phyloP scores from a whole-genome alignment of 2,113 vertebrate genomes.

The Pogona vitticeps region DNA sequence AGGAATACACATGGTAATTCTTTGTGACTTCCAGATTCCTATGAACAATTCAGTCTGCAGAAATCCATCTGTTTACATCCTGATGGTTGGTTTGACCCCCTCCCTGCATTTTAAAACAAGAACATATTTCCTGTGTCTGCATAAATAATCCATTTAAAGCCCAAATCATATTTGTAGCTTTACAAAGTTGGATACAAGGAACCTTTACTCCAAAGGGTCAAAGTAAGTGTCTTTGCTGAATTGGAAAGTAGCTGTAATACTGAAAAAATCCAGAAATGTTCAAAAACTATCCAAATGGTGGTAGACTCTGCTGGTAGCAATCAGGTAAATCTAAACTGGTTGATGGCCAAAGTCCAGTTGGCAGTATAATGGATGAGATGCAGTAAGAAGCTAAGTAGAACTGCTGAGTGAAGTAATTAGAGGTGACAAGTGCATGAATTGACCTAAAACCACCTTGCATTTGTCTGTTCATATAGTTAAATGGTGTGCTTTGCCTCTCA shows the following conservation, averaged over 20 bases:
- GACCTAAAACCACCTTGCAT: conserved; percentile 49
- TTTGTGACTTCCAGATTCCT: conserved; percentile 12
- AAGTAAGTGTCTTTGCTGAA: not conserved
- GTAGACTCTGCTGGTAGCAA: conserved; percentile 27
- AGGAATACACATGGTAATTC: conserved; percentile 15
- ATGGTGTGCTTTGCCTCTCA: conserved; percentile 24
- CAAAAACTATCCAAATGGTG: conserved; percentile 37
- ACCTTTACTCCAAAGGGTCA: not conserved
- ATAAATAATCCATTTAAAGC: not conserved
- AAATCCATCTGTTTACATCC: not conserved
- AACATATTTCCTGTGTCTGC: not conserved
- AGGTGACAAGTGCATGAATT: conserved; percentile 14
- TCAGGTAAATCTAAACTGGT: conserved; percentile 44
- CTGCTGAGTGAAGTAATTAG: conserved; percentile 47
- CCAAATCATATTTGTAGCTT: rapidly evolving
- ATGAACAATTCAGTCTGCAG: conserved; percentile 7
- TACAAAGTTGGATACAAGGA: not conserved
- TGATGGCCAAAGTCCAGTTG: conserved; percentile 41
- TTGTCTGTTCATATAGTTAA: conserved; percentile 43
- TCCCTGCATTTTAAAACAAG: not conserved
- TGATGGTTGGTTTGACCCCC: not conserved
- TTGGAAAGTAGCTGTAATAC: conserved; percentile 8
- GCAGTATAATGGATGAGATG: conserved; percentile 37
- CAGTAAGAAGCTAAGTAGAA: conserved; percentile 48
- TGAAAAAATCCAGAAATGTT: conserved; percentile 6